These are phyloP conservation scores for Microtus pennsylvanicus DNA, from an alignment of 2,113 vertebrate species.

Conservation along the genomic window DNA sequence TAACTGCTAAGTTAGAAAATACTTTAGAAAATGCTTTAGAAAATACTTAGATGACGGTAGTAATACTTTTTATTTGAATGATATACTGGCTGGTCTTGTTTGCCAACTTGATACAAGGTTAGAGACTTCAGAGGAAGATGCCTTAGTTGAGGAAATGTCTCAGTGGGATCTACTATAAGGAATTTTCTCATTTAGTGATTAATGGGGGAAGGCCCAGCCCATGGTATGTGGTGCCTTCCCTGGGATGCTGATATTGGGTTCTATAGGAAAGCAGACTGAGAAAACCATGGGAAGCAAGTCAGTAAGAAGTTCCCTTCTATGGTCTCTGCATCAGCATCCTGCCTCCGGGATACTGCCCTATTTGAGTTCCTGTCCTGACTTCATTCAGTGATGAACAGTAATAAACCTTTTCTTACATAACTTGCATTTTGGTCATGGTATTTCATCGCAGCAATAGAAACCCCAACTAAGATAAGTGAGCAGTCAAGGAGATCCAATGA, in stretches of 20 bases:
- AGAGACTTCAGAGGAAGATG: neutral
- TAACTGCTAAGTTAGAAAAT: neutral
- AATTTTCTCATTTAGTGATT: neutral
- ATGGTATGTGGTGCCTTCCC: neutral
- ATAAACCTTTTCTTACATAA: no score
- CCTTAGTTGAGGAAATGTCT: neutral
- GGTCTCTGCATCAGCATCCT: neutral
- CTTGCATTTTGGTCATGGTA: no score
- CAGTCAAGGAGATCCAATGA: rapidly evolving
- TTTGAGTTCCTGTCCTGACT: neutral
- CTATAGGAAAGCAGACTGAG: neutral
- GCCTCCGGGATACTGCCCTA: neutral
- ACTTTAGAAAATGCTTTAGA: neutral
- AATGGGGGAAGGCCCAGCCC: neutral
- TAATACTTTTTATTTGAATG: neutral
- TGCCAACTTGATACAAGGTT: neutral
- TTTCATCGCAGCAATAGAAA: no score
- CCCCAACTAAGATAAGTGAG: no score
- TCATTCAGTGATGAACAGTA: neutral
- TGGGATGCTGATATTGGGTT: no score
- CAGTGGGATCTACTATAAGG: neutral
- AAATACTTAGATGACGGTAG: neutral
- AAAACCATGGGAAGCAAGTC: neutral
- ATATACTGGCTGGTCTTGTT: neutral
- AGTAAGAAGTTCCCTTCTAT: neutral